Conservation (phyloP, 2,113 vertebrate species). For the Stigmatopora argus region DNA sequence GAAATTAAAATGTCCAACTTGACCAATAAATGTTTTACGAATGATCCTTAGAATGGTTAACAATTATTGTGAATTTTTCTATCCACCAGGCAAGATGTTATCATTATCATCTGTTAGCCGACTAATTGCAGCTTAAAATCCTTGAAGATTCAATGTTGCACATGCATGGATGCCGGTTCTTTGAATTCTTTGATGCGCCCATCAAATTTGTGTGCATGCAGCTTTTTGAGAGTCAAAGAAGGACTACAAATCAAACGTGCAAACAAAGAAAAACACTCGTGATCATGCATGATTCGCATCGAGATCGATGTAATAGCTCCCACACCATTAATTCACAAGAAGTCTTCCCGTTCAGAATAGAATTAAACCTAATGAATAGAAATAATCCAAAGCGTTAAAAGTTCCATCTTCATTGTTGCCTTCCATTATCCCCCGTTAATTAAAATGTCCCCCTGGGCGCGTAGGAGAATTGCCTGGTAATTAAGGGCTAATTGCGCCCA, state of each 20-base stretch:
- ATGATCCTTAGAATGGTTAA: neutral
- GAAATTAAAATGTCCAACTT: conserved; percentile 40
- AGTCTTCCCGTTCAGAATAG: neutral
- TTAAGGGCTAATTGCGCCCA: conserved; percentile 50
- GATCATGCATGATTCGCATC: neutral
- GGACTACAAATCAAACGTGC: neutral
- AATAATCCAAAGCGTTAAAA: conserved; percentile 1
- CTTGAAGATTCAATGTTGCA: neutral
- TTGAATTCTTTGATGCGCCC: neutral
- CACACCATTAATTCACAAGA: neutral
- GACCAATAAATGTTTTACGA: conserved; percentile 19
- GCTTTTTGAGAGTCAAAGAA: neutral
- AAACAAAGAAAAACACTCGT: neutral
- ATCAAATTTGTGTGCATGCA: neutral
- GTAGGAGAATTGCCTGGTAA: conserved; percentile 30
- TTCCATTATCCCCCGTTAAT: conserved; percentile 44
- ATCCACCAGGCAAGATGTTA: neutral
- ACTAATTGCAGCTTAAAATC: neutral
- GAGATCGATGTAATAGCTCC: neutral
- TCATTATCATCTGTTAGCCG: neutral
- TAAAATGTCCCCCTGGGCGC: conserved; percentile 40
- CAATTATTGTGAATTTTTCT: neutral
- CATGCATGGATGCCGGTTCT: neutral
- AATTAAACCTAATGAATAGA: neutral
- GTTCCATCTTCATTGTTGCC: conserved; percentile 26